Percentiles rank a stretch among this genome's conserved stretches.
Evolutionary conservation across 1,140 invertebrate genomes (phyloP).

Genomic region (Platyura marginata): DNA sequence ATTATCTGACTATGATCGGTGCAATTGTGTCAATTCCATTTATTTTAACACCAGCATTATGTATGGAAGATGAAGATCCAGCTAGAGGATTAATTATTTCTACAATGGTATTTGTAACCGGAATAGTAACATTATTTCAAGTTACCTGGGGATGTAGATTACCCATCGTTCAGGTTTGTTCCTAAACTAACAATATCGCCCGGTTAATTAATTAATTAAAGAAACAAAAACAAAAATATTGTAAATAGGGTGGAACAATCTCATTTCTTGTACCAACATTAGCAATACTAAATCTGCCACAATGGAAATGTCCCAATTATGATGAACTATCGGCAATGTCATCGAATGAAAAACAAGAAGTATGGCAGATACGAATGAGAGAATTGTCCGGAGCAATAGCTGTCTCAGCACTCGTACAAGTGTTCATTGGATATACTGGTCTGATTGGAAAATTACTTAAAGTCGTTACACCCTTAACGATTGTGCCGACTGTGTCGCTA

Average conservation of each 20-base stretch:
- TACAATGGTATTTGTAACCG: slow-evolving; percentile 77
- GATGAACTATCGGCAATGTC: slow-evolving; percentile 34
- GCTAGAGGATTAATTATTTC: slow-evolving; percentile 65
- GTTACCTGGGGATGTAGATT: slow-evolving; percentile 53
- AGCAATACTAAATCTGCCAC: slow-evolving; percentile 58
- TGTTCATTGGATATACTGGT: slow-evolving; percentile 49
- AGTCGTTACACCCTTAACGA: slow-evolving; percentile 62
- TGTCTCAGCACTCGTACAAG: slow-evolving; percentile 59
- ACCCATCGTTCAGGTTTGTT: slow-evolving; percentile 40
- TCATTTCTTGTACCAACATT: slow-evolving; percentile 69
- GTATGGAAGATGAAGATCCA: slow-evolving; percentile 62
- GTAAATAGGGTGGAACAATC: slow-evolving; percentile 56
- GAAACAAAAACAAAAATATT: too few species aligned
- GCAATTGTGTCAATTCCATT: slow-evolving; percentile 72
- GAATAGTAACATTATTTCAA: slow-evolving; percentile 64
- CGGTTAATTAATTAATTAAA: slow-evolving; percentile 1
- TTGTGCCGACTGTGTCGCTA: slow-evolving; percentile 59
- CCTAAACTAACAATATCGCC: background rate
- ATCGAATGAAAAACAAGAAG: slow-evolving; percentile 33
- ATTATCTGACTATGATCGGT: slow-evolving; percentile 77
- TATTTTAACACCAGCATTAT: slow-evolving; percentile 59
- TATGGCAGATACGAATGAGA: slow-evolving; percentile 63
- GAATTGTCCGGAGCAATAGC: slow-evolving; percentile 72
- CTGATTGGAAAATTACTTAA: slow-evolving; percentile 50
- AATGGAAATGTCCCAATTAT: slow-evolving; percentile 53